These are phyloP conservation scores for Lophotriccus pileatus DNA, from an alignment of 2,797 vertebrate genomes.

Conservation along the genomic window DNA sequence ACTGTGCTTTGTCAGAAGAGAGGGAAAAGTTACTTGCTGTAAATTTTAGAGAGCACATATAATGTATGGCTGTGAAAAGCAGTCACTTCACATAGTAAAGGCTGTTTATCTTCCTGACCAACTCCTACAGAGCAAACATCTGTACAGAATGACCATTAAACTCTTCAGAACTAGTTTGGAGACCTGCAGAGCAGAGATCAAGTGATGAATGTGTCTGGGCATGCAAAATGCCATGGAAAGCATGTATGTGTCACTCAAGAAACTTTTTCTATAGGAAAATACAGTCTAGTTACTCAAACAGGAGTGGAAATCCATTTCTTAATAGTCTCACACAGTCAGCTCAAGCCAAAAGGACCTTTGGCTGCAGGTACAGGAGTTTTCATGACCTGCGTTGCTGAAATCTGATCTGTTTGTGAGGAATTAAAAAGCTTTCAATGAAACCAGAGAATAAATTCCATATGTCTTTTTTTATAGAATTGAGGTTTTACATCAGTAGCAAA, in stretches of 20 bases:
- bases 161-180: neutral
- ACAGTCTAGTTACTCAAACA: neutral
- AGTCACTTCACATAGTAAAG: neutral
- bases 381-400: neutral
- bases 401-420: neutral
- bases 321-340: neutral
- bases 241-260: neutral
- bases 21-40: neutral
- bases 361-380: neutral
- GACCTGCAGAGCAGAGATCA: neutral
- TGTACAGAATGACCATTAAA: accelerated
- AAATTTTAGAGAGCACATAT: accelerated
- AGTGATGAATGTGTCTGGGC: neutral
- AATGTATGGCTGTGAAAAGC: neutral
- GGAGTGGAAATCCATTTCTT: neutral
- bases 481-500: neutral
- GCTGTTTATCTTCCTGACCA: neutral
- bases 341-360: neutral
- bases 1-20: neutral
- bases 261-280: neutral
- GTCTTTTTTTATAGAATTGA: neutral
- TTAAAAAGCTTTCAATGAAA: neutral
- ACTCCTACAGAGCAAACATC: neutral
- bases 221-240: neutral
- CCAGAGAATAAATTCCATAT: neutral